Evolutionary conservation across 2,888 invertebrate species (phyloP).

Genomic region (Digitonthophagus gazella): DNA sequence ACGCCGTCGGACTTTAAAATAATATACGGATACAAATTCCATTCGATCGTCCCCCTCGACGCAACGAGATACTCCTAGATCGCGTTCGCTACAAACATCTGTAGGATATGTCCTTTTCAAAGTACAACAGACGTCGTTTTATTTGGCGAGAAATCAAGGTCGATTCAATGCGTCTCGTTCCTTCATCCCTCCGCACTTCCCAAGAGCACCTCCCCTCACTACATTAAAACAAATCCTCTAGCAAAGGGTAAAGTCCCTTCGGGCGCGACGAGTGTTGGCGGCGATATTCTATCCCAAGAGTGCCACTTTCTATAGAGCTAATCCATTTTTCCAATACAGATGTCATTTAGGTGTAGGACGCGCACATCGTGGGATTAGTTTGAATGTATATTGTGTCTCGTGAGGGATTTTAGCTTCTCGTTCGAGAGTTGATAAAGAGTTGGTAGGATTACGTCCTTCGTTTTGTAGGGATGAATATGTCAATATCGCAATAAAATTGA

Average conservation of each 20-base stretch:
- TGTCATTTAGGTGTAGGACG: slow-evolving; percentile 47
- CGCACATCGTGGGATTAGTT: slow-evolving; percentile 13
- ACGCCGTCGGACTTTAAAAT: not conserved
- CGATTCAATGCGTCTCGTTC: slow-evolving; percentile 23
- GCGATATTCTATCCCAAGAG: slow-evolving; percentile 49
- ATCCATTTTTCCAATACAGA: slow-evolving; percentile 52
- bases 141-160: slow-evolving; percentile 20
- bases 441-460: not conserved
- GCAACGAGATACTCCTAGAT: not conserved
- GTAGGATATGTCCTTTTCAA: slow-evolving; percentile 12
- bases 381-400: slow-evolving; percentile 1
- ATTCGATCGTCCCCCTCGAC: not conserved
- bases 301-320: slow-evolving; percentile 44
- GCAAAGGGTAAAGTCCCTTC: slow-evolving; percentile 40
- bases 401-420: not conserved
- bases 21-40: not conserved
- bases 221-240: slow-evolving; percentile 39
- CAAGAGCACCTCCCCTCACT: slow-evolving; percentile 30
- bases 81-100: slow-evolving; percentile 10
- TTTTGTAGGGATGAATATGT: not conserved
- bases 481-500: not conserved
- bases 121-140: slow-evolving; percentile 13
- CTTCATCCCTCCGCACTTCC: slow-evolving; percentile 17
- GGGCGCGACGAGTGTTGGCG: slow-evolving; percentile 45
- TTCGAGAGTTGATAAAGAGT: not conserved